Percentiles rank a stretch among this genome's conserved stretches.
phyloP scores from a whole-genome alignment of 2,888 invertebrate genomes.

The Eumacrocentrus americanus region DNA sequence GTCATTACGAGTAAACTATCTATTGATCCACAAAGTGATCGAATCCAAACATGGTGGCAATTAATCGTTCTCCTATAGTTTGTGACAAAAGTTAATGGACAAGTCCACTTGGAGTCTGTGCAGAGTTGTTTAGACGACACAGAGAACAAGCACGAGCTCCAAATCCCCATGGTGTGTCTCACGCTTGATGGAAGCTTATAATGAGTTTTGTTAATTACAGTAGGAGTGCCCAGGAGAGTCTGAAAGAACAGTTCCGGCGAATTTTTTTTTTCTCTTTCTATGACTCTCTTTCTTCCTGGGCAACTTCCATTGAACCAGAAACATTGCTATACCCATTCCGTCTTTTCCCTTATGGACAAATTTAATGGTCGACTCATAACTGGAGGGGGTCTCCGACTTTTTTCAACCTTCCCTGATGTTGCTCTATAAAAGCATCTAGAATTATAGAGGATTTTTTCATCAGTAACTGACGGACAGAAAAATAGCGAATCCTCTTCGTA shows the following conservation, averaged over 20 bases:
- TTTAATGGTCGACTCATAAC: too few species aligned
- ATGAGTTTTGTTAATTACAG: slow-evolving; percentile 53
- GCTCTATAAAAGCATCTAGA: too few species aligned
- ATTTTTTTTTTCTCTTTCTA: slow-evolving; percentile 8
- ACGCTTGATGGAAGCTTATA: slow-evolving; percentile 40
- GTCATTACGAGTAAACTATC: background rate
- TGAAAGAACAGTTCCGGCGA: slow-evolving; percentile 27
- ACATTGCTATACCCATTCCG: too few species aligned
- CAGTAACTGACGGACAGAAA: too few species aligned
- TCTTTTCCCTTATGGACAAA: too few species aligned
- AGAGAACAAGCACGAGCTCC: slow-evolving; percentile 13
- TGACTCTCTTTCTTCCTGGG: background rate
- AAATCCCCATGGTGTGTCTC: slow-evolving; percentile 31
- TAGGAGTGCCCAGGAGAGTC: slow-evolving; percentile 15
- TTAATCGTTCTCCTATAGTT: background rate
- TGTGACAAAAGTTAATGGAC: too few species aligned
- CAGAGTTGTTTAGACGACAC: background rate
- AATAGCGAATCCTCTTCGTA: slow-evolving; percentile 1
- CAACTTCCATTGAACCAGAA: slow-evolving; percentile 34
- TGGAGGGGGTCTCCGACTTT: too few species aligned
- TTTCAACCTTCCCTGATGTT: too few species aligned
- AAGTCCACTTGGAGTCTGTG: too few species aligned
- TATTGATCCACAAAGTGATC: background rate
- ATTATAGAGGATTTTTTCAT: too few species aligned
- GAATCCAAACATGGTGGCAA: background rate